Conservation (phyloP, 1,140 invertebrate species). For the Euwallacea fornicatus region DNA sequence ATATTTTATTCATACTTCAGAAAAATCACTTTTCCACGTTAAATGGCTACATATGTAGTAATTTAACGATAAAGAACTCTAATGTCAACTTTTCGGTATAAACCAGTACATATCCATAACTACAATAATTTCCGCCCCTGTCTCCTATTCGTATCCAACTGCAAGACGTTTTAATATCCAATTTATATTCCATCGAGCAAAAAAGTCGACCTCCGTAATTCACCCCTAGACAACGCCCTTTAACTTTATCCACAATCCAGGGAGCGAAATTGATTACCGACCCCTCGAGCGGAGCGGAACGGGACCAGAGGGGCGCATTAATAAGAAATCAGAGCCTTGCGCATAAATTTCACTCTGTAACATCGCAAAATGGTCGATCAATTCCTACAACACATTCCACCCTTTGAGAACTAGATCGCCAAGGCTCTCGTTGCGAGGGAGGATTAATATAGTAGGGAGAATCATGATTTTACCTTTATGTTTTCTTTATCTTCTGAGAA, state of each 20-base stretch:
- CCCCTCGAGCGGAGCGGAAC: slow-evolving; percentile 9
- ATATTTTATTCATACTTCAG: too few species aligned
- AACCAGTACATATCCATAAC: too few species aligned
- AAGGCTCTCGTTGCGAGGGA: too few species aligned
- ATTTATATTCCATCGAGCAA: slow-evolving; percentile 37
- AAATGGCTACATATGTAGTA: too few species aligned
- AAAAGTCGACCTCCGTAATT: slow-evolving; percentile 24
- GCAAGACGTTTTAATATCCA: slow-evolving; percentile 28
- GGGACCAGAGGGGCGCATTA: slow-evolving; percentile 30
- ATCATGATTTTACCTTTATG: not conserved
- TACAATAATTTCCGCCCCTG: not conserved
- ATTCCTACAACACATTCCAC: slow-evolving; percentile 22
- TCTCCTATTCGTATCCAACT: not conserved
- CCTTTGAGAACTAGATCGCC: not conserved
- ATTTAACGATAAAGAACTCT: too few species aligned
- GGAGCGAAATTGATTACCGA: slow-evolving; percentile 36
- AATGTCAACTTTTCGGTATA: too few species aligned
- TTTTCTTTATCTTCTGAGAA: not conserved
- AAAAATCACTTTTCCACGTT: too few species aligned
- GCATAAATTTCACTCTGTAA: slow-evolving; percentile 36
- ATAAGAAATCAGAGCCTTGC: slow-evolving; percentile 40
- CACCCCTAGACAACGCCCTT: slow-evolving; percentile 37
- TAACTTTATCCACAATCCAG: slow-evolving; percentile 34
- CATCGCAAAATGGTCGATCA: slow-evolving; percentile 39
- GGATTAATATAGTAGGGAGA: too few species aligned